Evolutionary conservation across 2,113 vertebrate species (phyloP).

Genomic region (Cervus canadensis): DNA sequence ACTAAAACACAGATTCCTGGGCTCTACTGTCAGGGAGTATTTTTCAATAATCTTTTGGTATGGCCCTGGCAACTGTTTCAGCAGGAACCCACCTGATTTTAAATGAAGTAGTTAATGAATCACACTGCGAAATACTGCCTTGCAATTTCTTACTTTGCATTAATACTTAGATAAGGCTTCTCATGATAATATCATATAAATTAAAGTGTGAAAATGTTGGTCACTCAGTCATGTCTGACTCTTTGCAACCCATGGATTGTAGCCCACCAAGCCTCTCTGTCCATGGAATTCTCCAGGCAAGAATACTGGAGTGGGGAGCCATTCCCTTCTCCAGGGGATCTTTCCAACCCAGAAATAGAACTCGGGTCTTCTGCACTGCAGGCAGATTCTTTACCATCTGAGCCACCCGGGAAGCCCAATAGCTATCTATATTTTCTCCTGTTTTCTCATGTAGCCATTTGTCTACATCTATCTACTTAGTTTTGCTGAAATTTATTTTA

Average conservation of each 20-base stretch:
- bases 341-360: not conserved
- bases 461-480: not conserved
- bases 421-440: not conserved
- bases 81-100: not conserved
- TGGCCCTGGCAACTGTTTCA: not conserved
- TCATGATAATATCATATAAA: not conserved
- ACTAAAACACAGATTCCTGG: not conserved
- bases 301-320: not conserved
- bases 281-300: not conserved
- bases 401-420: not conserved
- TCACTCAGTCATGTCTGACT: not conserved
- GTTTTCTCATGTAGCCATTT: not conserved
- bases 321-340: not conserved
- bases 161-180: not conserved
- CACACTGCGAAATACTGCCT: not conserved
- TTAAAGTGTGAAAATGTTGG: not conserved
- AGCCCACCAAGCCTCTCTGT: not conserved
- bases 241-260: not conserved
- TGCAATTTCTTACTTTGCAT: not conserved
- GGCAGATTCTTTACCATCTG: not conserved
- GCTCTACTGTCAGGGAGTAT: not conserved
- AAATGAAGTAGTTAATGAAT: not conserved
- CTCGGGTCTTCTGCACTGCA: not conserved
- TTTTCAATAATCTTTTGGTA: not conserved
- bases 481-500: not conserved